Base-by-base conservation (phyloP, 2,797 vertebrate genomes). In the Vultur gryphus region DNA sequence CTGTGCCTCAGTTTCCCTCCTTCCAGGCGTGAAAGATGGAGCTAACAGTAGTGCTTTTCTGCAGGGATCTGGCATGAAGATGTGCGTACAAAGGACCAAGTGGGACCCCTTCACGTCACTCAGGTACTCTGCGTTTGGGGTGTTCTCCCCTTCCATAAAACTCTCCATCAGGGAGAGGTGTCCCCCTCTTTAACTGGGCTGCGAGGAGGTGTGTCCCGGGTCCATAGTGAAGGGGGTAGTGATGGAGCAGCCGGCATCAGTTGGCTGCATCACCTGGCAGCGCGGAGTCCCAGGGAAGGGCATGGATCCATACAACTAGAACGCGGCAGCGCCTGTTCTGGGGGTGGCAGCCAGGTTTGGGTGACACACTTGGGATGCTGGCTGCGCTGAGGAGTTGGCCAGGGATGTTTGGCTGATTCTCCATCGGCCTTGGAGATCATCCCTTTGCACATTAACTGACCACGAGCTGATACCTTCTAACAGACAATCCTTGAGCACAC, bases 91-190 rank as follows among this genome's bases (percentile, higher is more conserved):
- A 35, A 83, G 35, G 44, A 41, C 24, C 7, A 16, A 43, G 35
- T 0, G 0, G 24, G 70, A 69, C 49, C 29, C n/a, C 6, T 57
- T 52, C 1, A 0, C 0, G 0, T 54, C 33, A 11, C 54, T 41
- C 26, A 24, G 44, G 21, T 48, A 16, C 39, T 51, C 31, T 23
- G 62, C 6, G 0, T 57, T 54, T 16, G n/a, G 44, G 55, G 3
- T n/a, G 39, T 33, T 43, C 52, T 83, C 7, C 23, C 12, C 5
- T 25, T 17, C 54, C 31, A 55, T 28, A 39, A 75, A 87, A 18
- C 26, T 39, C n/a, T 13, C 48, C 21, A 1, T 10, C 10, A 20
- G n/a, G 39, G 21, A 55, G 43, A 23, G 31, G 4, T 0, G 0
- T 51, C 9, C 9, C 5, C 1, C 39, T 16, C 9, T 25, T 59